These are phyloP conservation scores for Chrysomela aeneicollis DNA, from an alignment of 2,888 invertebrate genomes.

Conservation along the genomic window DNA sequence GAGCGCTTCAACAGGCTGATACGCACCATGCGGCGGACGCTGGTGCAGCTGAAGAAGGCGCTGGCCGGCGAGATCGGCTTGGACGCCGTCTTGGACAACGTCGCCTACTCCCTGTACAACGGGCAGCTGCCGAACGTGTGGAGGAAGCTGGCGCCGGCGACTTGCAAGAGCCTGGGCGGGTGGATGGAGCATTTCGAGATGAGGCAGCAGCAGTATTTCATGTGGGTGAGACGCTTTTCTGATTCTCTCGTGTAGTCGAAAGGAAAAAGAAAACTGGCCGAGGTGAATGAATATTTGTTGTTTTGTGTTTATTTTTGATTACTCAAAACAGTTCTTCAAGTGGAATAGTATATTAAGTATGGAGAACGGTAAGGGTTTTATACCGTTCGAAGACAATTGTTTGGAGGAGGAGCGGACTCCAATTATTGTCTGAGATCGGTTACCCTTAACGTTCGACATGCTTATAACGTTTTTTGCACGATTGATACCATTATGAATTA, in stretches of 20 bases:
- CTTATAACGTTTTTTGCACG: no score
- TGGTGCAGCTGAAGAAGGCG: conserved; percentile 81
- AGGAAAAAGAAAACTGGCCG: no score
- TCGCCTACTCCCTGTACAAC: conserved; percentile 83
- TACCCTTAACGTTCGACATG: no score
- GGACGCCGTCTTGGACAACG: conserved; percentile 84
- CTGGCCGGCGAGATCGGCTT: conserved; percentile 92
- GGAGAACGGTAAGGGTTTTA: no score
- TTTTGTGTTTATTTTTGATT: no score
- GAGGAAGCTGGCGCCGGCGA: conserved; percentile 83
- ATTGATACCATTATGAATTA: no score
- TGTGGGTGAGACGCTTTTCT: conserved; percentile 81
- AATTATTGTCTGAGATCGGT: no score
- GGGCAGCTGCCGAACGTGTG: conserved; percentile 84
- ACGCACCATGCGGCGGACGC: conserved; percentile 71
- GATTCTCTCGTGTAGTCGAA: no score
- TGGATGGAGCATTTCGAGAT: conserved; percentile 89
- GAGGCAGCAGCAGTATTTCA: conserved; percentile 75
- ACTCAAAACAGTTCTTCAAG: no score
- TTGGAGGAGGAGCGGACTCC: no score
- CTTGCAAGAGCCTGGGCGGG: conserved; percentile 83
- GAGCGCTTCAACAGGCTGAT: conserved; percentile 88
- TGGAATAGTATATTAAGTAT: no score
- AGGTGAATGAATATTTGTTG: neutral
- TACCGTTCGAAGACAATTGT: no score